These are phyloP conservation scores for Eupithecia tripunctaria DNA, from an alignment of 2,888 invertebrate species.

Conservation along the genomic window DNA sequence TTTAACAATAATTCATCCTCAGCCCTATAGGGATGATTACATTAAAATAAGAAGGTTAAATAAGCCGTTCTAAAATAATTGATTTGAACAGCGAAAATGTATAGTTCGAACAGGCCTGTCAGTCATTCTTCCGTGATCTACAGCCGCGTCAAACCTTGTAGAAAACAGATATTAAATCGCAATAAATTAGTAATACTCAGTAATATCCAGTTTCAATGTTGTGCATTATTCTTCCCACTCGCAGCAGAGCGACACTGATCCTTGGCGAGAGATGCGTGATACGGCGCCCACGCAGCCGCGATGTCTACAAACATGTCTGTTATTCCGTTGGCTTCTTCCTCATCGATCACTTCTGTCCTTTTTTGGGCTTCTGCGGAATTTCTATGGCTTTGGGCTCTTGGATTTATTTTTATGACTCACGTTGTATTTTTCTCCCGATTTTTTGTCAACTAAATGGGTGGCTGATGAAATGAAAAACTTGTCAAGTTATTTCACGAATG, in stretches of 20 bases:
- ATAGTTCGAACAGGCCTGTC: not conserved
- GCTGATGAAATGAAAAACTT: not conserved
- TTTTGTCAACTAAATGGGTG: not conserved
- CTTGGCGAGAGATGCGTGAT: not conserved
- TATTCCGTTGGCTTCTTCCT: not conserved
- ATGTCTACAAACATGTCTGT: slow-evolving; percentile 19
- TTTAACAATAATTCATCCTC: no score
- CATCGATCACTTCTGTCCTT: not conserved
- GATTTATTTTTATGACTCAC: not conserved
- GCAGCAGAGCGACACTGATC: not conserved
- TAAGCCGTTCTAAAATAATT: not conserved
- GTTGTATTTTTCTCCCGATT: not conserved
- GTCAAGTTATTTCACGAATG: not conserved
- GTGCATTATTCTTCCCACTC: slow-evolving; percentile 28
- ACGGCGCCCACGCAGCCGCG: slow-evolving; percentile 20
- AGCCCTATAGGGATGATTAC: no score
- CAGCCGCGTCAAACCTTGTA: not conserved
- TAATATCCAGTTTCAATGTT: slow-evolving; percentile 3
- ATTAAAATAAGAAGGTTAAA: not conserved
- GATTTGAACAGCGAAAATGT: not conserved
- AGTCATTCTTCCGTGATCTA: not conserved
- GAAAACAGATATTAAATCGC: slow-evolving; percentile 13
- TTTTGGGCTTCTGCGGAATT: not conserved
- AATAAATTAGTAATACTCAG: slow-evolving; percentile 11
- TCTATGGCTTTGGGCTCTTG: not conserved